Evolutionary conservation across 2,113 vertebrate species (phyloP), one percentile per base, ranked within the genome.

Genomic region (Heterocephalus glaber): DNA sequence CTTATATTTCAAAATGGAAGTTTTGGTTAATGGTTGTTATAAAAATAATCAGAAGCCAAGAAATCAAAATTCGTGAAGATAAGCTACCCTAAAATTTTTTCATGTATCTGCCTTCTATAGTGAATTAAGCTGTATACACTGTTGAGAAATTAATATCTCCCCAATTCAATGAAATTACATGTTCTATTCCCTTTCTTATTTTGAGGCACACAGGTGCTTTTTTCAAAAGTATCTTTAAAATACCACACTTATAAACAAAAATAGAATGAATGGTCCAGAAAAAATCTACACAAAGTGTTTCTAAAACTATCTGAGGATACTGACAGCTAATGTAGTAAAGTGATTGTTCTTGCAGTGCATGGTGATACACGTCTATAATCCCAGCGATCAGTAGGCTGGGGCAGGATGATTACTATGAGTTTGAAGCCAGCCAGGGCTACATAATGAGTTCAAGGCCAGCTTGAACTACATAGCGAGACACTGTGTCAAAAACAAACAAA

Each of bases 241-340:
- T 19, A 65, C 7, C 76, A 72, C 19, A 52, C 19, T 94, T 94
- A 33, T 30, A 94, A 89, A 94, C 28, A 93, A 80, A 95, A 93
- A 81, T 88, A 93, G 94, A 92, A 87, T 81, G 63, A 95, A 24
- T 56, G 63, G n/a, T 76, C 38, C 44, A 70, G 89, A 92, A 79
- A 66, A 13, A 26, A 72, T 83, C 86, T 7, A 1, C 24, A 38
- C 1, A 47, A 2, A 63, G 22, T 79, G 60, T 77, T 92, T 96
- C 58, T 89, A 70, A 89, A 96, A 89, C 70, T 26, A 14, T 85
- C 77, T 35, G 87, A 96, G 72, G 44, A 72, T 68, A 56, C 17
- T 82, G 72, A 52, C 44, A 60, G 28, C 60, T 68, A 83, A 86
- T 26, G 5, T 74, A 49, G 61, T 47, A 86, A 87, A 81, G 24